Base-by-base conservation (phyloP, 2,888 invertebrate genomes). In the Electrophaes corylata region DNA sequence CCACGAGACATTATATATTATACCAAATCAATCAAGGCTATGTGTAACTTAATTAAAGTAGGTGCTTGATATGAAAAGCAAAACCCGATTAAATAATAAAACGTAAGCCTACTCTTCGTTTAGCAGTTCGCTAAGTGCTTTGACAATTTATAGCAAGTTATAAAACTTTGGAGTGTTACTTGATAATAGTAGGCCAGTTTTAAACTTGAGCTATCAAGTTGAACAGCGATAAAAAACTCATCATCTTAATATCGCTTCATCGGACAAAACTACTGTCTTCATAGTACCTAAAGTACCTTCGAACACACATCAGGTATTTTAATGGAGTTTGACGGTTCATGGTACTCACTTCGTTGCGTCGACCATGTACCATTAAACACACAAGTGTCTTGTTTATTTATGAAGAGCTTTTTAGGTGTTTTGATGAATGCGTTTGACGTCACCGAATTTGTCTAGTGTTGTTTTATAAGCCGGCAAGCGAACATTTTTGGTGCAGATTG, bases 291-390 rank as follows among this genome's bases (percentile, higher is more conserved):
- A 11, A 18, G 45, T 46, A 45, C 43, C 12, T 40, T 11, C 23
- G 3, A n/a, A n/a, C 26, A 37, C 29, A 66, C 66, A 69, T 16
- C 37, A 37, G 79, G 81, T 67, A 85, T 86, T 81, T 84, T 84
- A 85, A 86, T 86, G 83, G 76, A 75, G 71, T 79, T 79, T 83
- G 83, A 83, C 81, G 74, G 75, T 78, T 75, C 75, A 70, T 69
- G 66, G 67, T 62, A 70, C 66, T 69, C 33, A 53, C 57, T 70
- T 76, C 76, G 76, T 78, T 79, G 78, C 70, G 63, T 66, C 65
- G 62, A 62, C 51, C 23, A 53, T 58, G 62, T 62, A 64, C 54
- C 50, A 55, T 62, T 62, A 47, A 20, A 35, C 2, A 26, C 43
- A 50, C 29, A 49, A 46, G 19, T 18, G 40, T 8, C 18, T n/a